Percentiles rank a stretch among this genome's conserved stretches.
These are phyloP conservation scores for Sphaerodactylus townsendi DNA, from an alignment of 2,113 vertebrate genomes.

Conservation along the genomic window DNA sequence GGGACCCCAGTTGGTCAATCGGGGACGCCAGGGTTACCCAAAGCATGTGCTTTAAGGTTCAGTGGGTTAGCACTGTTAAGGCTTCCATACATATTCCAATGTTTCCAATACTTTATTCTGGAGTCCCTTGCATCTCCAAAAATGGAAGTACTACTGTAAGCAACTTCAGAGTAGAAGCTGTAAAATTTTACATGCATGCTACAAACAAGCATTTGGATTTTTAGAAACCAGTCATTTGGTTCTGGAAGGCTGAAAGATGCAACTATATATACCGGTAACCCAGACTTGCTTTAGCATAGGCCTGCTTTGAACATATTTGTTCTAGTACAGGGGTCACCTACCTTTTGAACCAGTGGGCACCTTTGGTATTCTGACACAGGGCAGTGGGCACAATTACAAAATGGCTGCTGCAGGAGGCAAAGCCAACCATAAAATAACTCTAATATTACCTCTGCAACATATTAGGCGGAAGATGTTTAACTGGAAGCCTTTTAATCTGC, in stretches of 20 bases:
- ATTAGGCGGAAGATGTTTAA: too few species aligned
- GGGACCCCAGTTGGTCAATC: background rate
- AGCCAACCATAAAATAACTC: too few species aligned
- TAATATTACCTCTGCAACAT: too few species aligned
- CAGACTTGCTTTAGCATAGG: constrained; percentile 23
- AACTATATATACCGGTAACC: background rate
- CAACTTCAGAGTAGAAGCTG: background rate
- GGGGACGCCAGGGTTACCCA: background rate
- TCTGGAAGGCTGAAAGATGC: background rate
- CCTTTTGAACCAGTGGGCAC: too few species aligned
- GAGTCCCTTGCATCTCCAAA: background rate
- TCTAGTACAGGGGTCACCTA: too few species aligned
- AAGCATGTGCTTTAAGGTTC: background rate
- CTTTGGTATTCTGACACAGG: too few species aligned
- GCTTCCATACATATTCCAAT: too few species aligned
- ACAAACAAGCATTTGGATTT: too few species aligned
- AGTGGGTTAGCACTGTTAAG: background rate
- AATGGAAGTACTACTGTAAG: background rate
- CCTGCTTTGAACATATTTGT: background rate
- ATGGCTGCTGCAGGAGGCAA: too few species aligned
- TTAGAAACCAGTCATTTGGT: background rate
- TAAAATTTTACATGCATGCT: background rate
- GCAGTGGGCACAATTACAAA: too few species aligned
- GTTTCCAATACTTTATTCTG: too few species aligned
- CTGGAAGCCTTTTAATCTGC: too few species aligned